These are phyloP conservation scores for Shargacucullia verbasci DNA, from an alignment of 2,888 invertebrate genomes.

Conservation along the genomic window DNA sequence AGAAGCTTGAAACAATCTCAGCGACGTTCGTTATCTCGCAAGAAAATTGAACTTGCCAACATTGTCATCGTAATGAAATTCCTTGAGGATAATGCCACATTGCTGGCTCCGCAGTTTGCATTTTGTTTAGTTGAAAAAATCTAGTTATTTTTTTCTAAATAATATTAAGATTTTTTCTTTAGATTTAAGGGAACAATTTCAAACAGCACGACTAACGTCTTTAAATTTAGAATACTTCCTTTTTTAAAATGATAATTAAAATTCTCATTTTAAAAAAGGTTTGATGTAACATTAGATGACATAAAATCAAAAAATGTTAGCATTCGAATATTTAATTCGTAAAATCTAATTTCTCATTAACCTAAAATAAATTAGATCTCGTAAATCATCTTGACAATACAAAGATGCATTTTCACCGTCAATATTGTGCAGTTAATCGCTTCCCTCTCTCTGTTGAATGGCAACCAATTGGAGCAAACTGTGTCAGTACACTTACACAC, in stretches of 20 bases:
- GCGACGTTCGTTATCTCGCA: constrained; percentile 79
- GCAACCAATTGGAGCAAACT: constrained; percentile 56
- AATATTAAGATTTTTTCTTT: constrained; percentile 32
- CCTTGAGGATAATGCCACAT: constrained; percentile 65
- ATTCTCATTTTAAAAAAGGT: background rate
- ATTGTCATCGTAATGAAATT: constrained; percentile 87
- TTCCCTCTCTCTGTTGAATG: constrained; percentile 52
- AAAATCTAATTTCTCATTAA: background rate
- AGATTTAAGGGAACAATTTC: constrained; percentile 28
- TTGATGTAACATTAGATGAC: background rate
- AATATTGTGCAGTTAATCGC: constrained; percentile 61
- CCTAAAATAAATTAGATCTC: constrained; percentile 2
- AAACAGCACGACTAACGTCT: too few species aligned
- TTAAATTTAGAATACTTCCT: too few species aligned
- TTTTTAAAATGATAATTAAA: too few species aligned
- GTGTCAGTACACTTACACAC: constrained; percentile 45
- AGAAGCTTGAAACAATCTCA: constrained; percentile 80
- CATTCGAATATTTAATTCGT: background rate
- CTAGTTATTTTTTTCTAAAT: constrained; percentile 26
- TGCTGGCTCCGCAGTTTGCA: constrained; percentile 44
- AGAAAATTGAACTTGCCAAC: constrained; percentile 82
- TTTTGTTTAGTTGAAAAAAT: constrained; percentile 44
- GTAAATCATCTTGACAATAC: constrained; percentile 30
- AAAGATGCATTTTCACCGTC: constrained; percentile 38
- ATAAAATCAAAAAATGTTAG: too few species aligned